A percentile compares a stretch with the other conserved stretches of the same genome.
Evolutionary conservation across 2,888 invertebrate species (phyloP).

Genomic region (Phlogophora meticulosa): DNA sequence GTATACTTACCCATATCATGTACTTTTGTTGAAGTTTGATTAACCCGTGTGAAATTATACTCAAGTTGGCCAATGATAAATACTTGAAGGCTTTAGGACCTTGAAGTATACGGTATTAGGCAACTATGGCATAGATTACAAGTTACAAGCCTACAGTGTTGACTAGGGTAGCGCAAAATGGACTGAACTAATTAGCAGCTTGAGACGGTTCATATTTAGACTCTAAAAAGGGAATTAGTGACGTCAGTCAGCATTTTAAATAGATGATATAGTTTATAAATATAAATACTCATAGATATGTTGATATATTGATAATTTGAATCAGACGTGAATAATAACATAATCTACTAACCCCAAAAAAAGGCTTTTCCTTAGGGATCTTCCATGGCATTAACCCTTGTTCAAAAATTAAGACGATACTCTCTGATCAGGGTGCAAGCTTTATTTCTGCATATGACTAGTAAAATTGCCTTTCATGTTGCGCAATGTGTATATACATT

Average conservation of each 20-base stretch:
- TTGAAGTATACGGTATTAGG: conserved; percentile 2
- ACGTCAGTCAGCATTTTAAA: not conserved
- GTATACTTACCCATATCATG: conserved; percentile 25
- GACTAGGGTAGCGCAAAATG: conserved; percentile 11
- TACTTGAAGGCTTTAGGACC: conserved; percentile 14
- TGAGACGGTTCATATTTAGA: not conserved
- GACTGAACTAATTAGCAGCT: not conserved
- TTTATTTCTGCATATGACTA: too few species aligned
- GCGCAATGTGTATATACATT: too few species aligned
- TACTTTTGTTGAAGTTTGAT: conserved; percentile 39
- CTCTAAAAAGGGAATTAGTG: not conserved
- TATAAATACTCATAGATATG: too few species aligned
- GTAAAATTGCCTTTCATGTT: too few species aligned
- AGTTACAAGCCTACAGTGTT: conserved; percentile 2
- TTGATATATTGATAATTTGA: too few species aligned
- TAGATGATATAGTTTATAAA: not conserved
- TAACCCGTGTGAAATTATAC: conserved; percentile 33
- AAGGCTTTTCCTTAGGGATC: too few species aligned
- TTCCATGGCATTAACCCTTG: too few species aligned
- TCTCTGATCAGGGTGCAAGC: too few species aligned
- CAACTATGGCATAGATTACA: conserved; percentile 14
- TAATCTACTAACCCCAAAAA: too few species aligned
- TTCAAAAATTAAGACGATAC: too few species aligned
- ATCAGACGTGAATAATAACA: too few species aligned
- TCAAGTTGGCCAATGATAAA: conserved; percentile 22